Base-by-base conservation (phyloP, 2,113 vertebrate species). In the Muntiacus muntjak region DNA sequence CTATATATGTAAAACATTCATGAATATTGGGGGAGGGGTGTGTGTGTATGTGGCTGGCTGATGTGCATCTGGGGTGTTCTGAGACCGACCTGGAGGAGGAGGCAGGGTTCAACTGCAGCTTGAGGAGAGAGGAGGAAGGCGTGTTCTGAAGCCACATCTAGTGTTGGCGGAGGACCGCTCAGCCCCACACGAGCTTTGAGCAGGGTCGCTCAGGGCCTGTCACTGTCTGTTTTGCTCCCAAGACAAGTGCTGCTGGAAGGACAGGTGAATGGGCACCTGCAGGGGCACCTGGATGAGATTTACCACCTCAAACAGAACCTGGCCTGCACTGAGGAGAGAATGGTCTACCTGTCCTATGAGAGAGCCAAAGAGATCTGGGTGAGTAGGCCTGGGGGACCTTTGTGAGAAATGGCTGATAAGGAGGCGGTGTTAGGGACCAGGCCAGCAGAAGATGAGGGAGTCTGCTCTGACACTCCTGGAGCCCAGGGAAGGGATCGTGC, bases 351-450 rank as follows among this genome's bases (percentile, higher is more conserved):
- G 92, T 98, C 97, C 67, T 98, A 97, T 17, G 91, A 98, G 94
- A 96, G 64, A 85, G 87, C 97, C 89, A 98, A 97, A 74, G 98
- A 98, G 43, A 93, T 96, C 45, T 98, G 97, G 98, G 98, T 98
- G 94, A 98, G 98, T 36, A 55, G 21, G 1, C 19, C 2, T 1
- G 15, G 19, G 96, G 33, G 17, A 28, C 16, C 50, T 33, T 78
- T 96, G 90, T 33, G 25, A 87, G 76, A 60, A 71, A 89, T 33
- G 13, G 90, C 83, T 16, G 33, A 26, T 21, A 28, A 54, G 67
- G 78, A 67, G 30, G 36, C 21, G 3, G 4, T 33, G 33, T 21
- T 74, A 74, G 47, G 87, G 47, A 82, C 33, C 50, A 74, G 58
- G 40, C 60, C 64, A 13, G 60, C 88, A 33, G n/a, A 28, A 30